Evolutionary conservation across 1,140 invertebrate genomes (phyloP), one percentile per base, ranked within the genome.

Genomic region (Bombus sibiricus): DNA sequence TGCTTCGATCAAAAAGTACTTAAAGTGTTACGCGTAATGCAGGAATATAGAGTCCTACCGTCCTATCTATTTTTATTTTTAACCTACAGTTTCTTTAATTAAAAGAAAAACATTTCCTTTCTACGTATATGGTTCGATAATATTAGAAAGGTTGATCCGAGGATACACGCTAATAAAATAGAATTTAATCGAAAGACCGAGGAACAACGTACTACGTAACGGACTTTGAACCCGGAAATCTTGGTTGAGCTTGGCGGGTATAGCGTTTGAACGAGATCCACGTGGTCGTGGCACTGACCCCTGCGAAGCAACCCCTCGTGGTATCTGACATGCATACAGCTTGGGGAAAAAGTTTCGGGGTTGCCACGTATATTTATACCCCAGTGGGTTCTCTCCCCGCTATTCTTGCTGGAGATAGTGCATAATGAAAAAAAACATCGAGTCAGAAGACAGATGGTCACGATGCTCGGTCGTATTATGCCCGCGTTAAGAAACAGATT

Each of bases 281-380:
- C 86, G 74, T 88, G 84, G 87, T 90, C 89, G 81, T 86, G 84
- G 81, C 86, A 90, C 89, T 91, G 89, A 91, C 90, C 90, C 86
- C 81, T 82, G 77, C 66, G 81, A 88, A 62, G 71, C 64, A 77
- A 80, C 71, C 74, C 81, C 78, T 83, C 87, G 62, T 88, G 87
- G 74, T 83, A 81, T 74, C 75, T 62, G 83, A 84, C 75, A 72
- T 91, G 86, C 86, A 90, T 86, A 57, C 69, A 77, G 47, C 47
- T 53, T 53, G 74, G 69, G 41, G 74, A 88, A 91, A 88, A 90
- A 88, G 72, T 90, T 90, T 90, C 57, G 86, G 87, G 79, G 74
- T 79, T 81, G 81, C 72, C 83, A 53, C 76, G 81, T 81, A 83
- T 72, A 78, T 86, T 88, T 86, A 66, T 64, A 86, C 75, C 81